Percentiles rank a stretch among this genome's conserved stretches.
Conservation (phyloP, 2,888 invertebrate genomes). For the Salpingus planirostris region DNA sequence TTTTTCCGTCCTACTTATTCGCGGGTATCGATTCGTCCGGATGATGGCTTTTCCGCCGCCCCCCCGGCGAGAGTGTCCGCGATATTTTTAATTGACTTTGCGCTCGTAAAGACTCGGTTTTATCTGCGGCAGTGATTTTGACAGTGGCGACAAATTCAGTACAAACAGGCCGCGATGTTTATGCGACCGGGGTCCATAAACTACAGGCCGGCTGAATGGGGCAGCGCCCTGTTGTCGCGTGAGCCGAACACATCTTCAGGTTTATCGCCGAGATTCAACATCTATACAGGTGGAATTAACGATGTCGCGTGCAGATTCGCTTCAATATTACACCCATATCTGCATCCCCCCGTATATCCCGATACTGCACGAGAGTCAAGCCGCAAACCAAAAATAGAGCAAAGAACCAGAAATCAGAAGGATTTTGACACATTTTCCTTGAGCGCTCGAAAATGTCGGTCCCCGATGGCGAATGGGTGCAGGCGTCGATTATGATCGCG, state of each 20-base stretch:
- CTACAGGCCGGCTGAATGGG: constrained; percentile 24
- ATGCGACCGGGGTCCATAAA: constrained; percentile 32
- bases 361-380: no score
- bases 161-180: constrained; percentile 36
- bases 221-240: constrained; percentile 35
- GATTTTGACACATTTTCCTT: no score
- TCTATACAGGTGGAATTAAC: constrained; percentile 4
- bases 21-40: neutral
- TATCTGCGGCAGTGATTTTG: constrained; percentile 34
- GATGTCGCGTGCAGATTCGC: neutral
- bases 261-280: constrained; percentile 8
- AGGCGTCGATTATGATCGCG: no score
- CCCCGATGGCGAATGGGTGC: no score
- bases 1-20: no score
- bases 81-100: no score
- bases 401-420: no score
- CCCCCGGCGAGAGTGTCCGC: neutral
- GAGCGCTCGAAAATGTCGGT: no score
- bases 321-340: no score
- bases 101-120: constrained; percentile 29
- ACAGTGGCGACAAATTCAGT: constrained; percentile 38
- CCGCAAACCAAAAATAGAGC: no score
- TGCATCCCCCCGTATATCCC: no score
- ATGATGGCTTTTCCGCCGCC: neutral
- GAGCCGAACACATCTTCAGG: constrained; percentile 27